Conservation (phyloP, 2,797 vertebrate genomes). For the Microtus obscurus region DNA sequence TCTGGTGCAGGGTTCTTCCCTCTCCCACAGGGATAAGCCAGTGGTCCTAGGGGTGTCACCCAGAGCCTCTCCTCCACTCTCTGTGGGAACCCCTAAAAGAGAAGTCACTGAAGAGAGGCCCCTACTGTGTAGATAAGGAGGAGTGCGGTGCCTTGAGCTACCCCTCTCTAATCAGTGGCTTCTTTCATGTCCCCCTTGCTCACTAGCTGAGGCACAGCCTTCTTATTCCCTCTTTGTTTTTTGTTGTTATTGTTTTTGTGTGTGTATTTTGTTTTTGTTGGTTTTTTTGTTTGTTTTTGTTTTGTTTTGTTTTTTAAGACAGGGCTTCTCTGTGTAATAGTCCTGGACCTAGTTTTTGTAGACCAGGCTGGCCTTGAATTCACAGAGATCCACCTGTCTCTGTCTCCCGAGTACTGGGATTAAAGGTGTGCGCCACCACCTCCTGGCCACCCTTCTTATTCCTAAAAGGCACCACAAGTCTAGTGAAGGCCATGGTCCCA, state of each 20-base stretch:
- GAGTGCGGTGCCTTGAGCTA: background rate
- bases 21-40: background rate
- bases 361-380: no score
- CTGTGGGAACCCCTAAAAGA: background rate
- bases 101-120: background rate
- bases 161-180: background rate
- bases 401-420: no score
- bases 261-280: no score
- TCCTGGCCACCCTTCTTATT: no score
- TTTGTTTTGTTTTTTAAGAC: no score
- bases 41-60: background rate
- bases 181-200: background rate
- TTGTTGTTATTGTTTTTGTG: no score
- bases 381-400: no score
- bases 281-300: no score
- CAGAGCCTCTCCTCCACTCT: background rate
- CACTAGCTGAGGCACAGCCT: background rate
- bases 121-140: background rate
- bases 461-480: background rate
- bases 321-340: no score
- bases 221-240: background rate
- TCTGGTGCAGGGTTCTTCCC: background rate
- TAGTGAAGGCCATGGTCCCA: background rate
- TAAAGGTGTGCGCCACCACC: no score
- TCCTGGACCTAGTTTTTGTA: no score